Base-by-base conservation (phyloP, 2,113 vertebrate species). In the Microcebus tavaratra region DNA sequence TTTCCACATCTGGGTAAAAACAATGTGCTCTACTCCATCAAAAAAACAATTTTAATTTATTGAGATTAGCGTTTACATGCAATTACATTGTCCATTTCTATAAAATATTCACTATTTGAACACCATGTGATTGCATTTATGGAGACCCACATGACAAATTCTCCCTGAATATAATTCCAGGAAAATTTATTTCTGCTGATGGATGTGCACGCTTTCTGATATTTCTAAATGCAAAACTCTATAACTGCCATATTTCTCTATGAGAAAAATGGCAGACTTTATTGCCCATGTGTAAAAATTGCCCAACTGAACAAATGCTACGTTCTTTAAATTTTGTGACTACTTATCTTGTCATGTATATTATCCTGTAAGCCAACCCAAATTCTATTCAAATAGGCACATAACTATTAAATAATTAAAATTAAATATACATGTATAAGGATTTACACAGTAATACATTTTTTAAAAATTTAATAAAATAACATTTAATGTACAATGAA, bases 181-280 rank as follows among this genome's bases (percentile, higher is more conserved):
- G 39, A 85, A 89, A 94, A 88, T 68, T 72, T 92, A 87, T 78
- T 88, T 94, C 48, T 93, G 61, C 61, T 91, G 79, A 94, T 86
- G 57, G 95, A 94, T 88, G 14, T 86, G 3, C 17, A 42, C 59
- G 65, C 31, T 42, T 90, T 94, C 59, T 94, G 65, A 45, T 55
- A 92, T 73, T 94, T 94, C 25, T 39, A 92, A 90, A 92, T 82
- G 88, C 48, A 73, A 78, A 91, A 89, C 50, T 42, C 63, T 1
- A 1, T 59, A 96, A 78, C 15, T 81, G 27, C 85, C 39, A 88
- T 57, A 76, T 76, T 92, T 94, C 25, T 95, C 39, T 39, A 89
- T 29, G 34, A 29, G 53, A 78, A 72, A 95, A 95, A 67, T 59
- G n/a, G 13, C 31, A 93, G 75, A 92, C 39, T 23, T 84, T 90